These are phyloP conservation scores for Craseonycteris thonglongyai DNA, from an alignment of 2,113 vertebrate species.

Conservation along the genomic window DNA sequence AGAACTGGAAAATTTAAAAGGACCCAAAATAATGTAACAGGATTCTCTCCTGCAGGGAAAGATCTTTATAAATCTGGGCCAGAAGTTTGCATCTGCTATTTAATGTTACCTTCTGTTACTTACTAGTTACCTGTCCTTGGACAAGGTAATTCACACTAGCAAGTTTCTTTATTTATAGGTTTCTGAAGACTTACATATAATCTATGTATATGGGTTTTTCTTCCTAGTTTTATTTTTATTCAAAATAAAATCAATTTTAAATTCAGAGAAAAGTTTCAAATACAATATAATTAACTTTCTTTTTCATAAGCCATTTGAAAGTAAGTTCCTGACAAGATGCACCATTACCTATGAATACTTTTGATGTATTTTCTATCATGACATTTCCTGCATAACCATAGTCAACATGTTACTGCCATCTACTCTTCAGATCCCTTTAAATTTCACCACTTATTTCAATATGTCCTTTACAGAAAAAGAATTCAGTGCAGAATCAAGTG, in stretches of 20 bases:
- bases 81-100: conserved; percentile 21
- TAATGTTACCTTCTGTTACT: not conserved
- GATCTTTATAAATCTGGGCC: conserved; percentile 29
- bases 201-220: not conserved
- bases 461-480: not conserved
- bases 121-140: not conserved
- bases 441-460: not conserved
- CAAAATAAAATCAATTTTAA: not conserved
- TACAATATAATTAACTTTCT: not conserved
- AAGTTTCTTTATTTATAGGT: not conserved
- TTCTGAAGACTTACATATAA: conserved; percentile 35
- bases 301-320: not conserved
- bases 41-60: conserved; percentile 17
- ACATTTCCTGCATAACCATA: not conserved
- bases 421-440: not conserved
- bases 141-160: conserved; percentile 8
- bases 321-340: not conserved
- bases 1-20: conserved; percentile 42
- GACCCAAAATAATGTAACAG: conserved; percentile 21
- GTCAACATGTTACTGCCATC: not conserved
- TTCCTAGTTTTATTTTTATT: not conserved
- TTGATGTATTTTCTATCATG: not conserved
- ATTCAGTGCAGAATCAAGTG: not conserved
- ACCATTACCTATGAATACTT: not conserved
- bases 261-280: not conserved